phyloP scores from a whole-genome alignment of 1,140 invertebrate species.

The Bradysia coprophila region DNA sequence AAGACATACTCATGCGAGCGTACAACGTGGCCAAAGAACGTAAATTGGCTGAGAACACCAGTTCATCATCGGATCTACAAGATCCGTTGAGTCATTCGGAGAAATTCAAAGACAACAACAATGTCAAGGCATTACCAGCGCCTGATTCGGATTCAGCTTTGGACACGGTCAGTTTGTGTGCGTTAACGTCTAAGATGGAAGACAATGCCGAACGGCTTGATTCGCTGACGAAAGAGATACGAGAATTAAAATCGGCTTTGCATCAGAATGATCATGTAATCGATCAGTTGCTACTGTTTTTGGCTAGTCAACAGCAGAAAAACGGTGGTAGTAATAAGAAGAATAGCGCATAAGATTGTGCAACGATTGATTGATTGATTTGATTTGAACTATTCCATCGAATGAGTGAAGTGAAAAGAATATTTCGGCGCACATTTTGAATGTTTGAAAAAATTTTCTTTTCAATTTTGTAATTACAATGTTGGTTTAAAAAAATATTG shows the following conservation, averaged over 20 bases:
- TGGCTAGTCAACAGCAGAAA: not conserved
- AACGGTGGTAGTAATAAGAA: not conserved
- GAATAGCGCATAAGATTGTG: no score
- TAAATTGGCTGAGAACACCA: constrained; percentile 42
- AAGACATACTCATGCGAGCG: constrained; percentile 52
- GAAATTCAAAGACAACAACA: constrained; percentile 34
- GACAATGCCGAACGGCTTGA: constrained; percentile 39
- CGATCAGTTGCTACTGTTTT: constrained; percentile 14
- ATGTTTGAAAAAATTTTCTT: no score
- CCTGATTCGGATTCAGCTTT: constrained; percentile 26
- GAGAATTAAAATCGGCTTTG: constrained; percentile 37
- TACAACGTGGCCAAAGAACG: constrained; percentile 53
- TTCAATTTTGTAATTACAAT: no score
- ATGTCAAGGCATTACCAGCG: constrained; percentile 20
- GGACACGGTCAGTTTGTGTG: constrained; percentile 23
- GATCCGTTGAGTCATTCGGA: constrained; percentile 33
- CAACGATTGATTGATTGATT: no score
- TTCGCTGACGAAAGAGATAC: constrained; percentile 35
- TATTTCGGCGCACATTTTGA: no score
- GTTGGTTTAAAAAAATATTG: no score
- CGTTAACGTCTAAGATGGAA: constrained; percentile 37
- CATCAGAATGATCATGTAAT: constrained; percentile 23
- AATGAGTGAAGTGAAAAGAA: no score
- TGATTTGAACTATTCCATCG: no score
- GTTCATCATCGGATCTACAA: constrained; percentile 36